Evolutionary conservation across 2,113 vertebrate species (phyloP).

Genomic region (Terrapene triunguis): DNA sequence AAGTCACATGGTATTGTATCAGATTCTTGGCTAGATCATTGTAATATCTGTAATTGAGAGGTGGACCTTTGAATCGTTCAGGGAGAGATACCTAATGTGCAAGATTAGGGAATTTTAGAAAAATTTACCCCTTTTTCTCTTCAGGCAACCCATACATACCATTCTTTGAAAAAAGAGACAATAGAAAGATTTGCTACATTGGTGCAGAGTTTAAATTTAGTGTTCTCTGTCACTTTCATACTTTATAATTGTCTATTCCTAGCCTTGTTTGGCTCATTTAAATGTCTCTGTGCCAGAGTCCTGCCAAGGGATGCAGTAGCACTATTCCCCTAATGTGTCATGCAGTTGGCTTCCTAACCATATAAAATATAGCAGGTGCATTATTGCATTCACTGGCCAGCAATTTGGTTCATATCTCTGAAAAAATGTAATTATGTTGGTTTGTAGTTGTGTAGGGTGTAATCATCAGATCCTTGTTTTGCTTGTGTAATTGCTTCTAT

Average conservation of each 20-base stretch:
- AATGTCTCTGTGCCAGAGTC: background rate
- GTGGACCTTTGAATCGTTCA: background rate
- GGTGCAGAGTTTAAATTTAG: background rate
- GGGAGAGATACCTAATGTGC: background rate
- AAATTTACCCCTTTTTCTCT: fast-evolving
- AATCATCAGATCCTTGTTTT: background rate
- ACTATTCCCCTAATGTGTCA: fast-evolving
- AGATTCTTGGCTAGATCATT: background rate
- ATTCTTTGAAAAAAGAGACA: background rate
- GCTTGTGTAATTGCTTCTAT: background rate
- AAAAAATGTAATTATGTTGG: background rate
- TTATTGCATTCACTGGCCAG: background rate
- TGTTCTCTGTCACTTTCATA: fast-evolving
- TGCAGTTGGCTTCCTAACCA: fast-evolving
- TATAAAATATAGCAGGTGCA: background rate
- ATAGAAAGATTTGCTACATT: background rate
- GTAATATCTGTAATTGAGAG: background rate
- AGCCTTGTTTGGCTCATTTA: background rate
- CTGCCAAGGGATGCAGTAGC: background rate
- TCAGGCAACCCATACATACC: background rate
- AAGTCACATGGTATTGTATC: background rate
- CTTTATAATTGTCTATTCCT: background rate
- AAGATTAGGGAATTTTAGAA: background rate
- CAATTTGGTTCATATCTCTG: background rate
- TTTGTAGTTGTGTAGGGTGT: fast-evolving